These are phyloP conservation scores for Pediacus dermestoides DNA, from an alignment of 2,888 invertebrate genomes.

Conservation along the genomic window DNA sequence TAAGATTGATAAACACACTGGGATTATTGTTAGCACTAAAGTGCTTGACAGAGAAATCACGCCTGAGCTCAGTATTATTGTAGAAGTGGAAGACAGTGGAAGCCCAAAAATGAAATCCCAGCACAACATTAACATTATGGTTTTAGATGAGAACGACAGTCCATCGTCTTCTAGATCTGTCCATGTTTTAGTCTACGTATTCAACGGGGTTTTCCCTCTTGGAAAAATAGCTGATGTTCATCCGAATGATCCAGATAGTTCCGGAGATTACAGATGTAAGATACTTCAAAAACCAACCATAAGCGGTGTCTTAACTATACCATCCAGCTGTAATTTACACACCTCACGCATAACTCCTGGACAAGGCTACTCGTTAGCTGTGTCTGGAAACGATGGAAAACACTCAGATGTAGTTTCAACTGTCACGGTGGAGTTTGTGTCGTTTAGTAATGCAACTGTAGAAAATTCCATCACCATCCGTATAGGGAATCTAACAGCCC, in stretches of 20 bases:
- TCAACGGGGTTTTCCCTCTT: slow-evolving; percentile 69
- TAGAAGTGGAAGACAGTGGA: slow-evolving; percentile 88
- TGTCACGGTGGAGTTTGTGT: slow-evolving; percentile 76
- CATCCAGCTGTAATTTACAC: slow-evolving; percentile 74
- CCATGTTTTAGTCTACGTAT: slow-evolving; percentile 73
- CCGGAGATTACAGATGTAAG: slow-evolving; percentile 84
- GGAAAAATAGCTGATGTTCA: slow-evolving; percentile 89
- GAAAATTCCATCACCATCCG: slow-evolving; percentile 78
- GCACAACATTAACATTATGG: slow-evolving; percentile 69
- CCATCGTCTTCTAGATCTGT: slow-evolving; percentile 81
- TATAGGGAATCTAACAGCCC: slow-evolving; percentile 69
- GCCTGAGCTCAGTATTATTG: slow-evolving; percentile 68
- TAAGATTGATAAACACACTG: slow-evolving; percentile 74
- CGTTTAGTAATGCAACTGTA: slow-evolving; percentile 77
- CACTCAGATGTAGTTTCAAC: slow-evolving; percentile 84
- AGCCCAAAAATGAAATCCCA: slow-evolving; percentile 78
- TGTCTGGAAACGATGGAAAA: slow-evolving; percentile 86
- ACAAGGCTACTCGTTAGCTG: slow-evolving; percentile 71
- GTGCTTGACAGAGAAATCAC: slow-evolving; percentile 79
- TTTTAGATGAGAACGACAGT: slow-evolving; percentile 87
- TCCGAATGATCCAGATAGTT: slow-evolving; percentile 88
- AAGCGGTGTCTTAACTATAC: slow-evolving; percentile 64
- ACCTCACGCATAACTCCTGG: slow-evolving; percentile 69
- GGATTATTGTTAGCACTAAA: slow-evolving; percentile 72
- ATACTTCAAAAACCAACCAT: slow-evolving; percentile 64